Evolutionary conservation across 2,888 invertebrate species (phyloP).

Genomic region (Caenorhabditis sp.): DNA sequence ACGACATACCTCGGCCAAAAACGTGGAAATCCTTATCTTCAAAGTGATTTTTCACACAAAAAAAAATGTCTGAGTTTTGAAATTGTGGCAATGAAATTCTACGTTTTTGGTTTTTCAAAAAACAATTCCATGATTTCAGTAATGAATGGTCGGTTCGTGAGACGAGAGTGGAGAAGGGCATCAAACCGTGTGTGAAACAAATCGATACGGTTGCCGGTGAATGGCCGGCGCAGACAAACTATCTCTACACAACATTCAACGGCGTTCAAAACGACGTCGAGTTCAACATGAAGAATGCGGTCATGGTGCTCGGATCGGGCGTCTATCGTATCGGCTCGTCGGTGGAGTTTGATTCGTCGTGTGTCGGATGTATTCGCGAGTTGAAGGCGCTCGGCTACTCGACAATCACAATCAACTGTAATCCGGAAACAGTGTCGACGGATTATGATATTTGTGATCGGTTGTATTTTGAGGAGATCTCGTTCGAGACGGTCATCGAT

Average conservation of each 20-base stretch:
- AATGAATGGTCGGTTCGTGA: conserved; percentile 71
- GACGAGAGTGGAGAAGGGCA: conserved; percentile 72
- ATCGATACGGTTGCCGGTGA: conserved; percentile 99
- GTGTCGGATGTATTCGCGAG: conserved; percentile 92
- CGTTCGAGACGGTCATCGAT: conserved; percentile 72
- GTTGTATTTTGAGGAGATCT: conserved; percentile 98
- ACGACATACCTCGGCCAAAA: too few relatives aligned
- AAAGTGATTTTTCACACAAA: too few relatives aligned
- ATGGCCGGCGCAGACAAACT: conserved; percentile 98
- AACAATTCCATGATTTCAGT: conserved; percentile 65
- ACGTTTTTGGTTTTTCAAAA: neutral
- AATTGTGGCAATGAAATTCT: too few relatives aligned
- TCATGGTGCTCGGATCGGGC: conserved; percentile 79
- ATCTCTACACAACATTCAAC: conserved; percentile 96
- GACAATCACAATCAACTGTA: conserved; percentile 98
- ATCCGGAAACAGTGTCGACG: conserved; percentile 97
- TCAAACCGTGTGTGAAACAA: conserved; percentile 89
- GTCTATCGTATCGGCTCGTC: conserved; percentile 94
- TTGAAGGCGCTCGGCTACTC: conserved; percentile 76
- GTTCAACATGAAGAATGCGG: conserved; percentile 62
- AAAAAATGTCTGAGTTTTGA: too few relatives aligned
- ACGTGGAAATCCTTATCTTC: too few relatives aligned
- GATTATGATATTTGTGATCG: conserved; percentile 99
- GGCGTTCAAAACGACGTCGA: conserved; percentile 81
- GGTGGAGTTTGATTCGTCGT: conserved; percentile 99